phyloP scores from a whole-genome alignment of 30 jellyfish, hydroid and myxozoan genomes.

The Morbakka virulenta region DNA sequence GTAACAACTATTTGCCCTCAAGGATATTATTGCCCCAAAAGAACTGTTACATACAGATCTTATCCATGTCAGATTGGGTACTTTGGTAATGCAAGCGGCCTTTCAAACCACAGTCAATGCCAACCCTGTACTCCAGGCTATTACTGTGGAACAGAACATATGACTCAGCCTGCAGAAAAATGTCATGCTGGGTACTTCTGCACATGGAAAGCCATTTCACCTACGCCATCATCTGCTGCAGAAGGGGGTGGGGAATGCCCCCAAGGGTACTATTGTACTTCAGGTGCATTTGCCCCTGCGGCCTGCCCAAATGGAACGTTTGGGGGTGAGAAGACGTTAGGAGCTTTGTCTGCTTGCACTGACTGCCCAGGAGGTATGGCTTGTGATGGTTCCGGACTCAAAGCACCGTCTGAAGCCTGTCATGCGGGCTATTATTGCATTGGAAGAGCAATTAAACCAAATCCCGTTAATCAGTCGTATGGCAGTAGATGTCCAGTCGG shows the following conservation, averaged over 20 bases:
- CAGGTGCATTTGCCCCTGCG: slow-evolving; percentile 67
- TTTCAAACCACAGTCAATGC: slow-evolving; percentile 90
- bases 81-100: slow-evolving; percentile 73
- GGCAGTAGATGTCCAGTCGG: slow-evolving; percentile 94
- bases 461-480: slow-evolving; percentile 61
- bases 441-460: slow-evolving; percentile 63
- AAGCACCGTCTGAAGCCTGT: slow-evolving; percentile 85
- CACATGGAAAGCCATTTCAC: slow-evolving; percentile 74
- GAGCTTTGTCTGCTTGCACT: slow-evolving; percentile 61
- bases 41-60: slow-evolving; percentile 73
- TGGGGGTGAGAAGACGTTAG: slow-evolving; percentile 66
- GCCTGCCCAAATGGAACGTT: slow-evolving; percentile 95
- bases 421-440: slow-evolving; percentile 85
- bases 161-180: slow-evolving; percentile 73
- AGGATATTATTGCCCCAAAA: slow-evolving; percentile 92
- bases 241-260: slow-evolving; percentile 98
- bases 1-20: slow-evolving; percentile 75
- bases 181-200: slow-evolving; percentile 94
- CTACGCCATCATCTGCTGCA: slow-evolving; percentile 65
- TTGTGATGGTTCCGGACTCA: slow-evolving; percentile 80
- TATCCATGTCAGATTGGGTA: slow-evolving; percentile 89
- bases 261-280: slow-evolving; percentile 80
- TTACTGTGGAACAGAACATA: slow-evolving; percentile 83
- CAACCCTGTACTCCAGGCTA: slow-evolving; percentile 97
- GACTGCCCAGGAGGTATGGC: slow-evolving; percentile 91